phyloP scores from a whole-genome alignment of 2,113 vertebrate species.

The Ictidomys tridecemlineatus region DNA sequence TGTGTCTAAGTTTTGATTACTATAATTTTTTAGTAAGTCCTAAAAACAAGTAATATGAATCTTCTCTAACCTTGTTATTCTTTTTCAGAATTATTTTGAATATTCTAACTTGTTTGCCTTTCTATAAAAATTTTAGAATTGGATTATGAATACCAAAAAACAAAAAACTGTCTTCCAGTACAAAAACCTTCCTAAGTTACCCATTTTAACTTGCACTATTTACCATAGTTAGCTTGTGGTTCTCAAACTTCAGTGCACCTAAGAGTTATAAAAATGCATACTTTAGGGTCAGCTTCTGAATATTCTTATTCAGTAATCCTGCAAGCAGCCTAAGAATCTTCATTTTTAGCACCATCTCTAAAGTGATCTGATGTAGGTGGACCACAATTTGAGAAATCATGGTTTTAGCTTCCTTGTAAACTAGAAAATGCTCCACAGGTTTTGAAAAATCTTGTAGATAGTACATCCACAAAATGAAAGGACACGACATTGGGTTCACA shows the following conservation, averaged over 20 bases:
- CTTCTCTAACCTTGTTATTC: background rate
- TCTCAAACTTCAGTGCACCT: background rate
- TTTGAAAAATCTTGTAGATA: conserved; percentile 15
- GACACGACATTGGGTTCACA: background rate
- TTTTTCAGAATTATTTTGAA: background rate
- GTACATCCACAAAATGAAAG: background rate
- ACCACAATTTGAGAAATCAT: background rate
- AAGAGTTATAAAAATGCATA: conserved; percentile 32
- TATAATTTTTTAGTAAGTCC: background rate
- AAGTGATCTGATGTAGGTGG: background rate
- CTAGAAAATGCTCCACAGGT: background rate
- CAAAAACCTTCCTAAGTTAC: too few species aligned
- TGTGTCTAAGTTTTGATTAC: background rate
- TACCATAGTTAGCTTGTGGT: background rate
- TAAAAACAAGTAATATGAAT: background rate
- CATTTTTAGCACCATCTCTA: background rate
- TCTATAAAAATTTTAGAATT: conserved; percentile 22
- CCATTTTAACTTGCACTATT: background rate
- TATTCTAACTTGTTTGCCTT: background rate
- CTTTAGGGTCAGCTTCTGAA: background rate
- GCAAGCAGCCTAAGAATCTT: background rate
- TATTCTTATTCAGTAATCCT: background rate
- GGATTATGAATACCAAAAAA: background rate
- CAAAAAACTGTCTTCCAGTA: background rate
- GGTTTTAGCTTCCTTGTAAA: background rate